phyloP scores from a whole-genome alignment of 2,888 invertebrate genomes.

The Tuberolachnus salignus region DNA sequence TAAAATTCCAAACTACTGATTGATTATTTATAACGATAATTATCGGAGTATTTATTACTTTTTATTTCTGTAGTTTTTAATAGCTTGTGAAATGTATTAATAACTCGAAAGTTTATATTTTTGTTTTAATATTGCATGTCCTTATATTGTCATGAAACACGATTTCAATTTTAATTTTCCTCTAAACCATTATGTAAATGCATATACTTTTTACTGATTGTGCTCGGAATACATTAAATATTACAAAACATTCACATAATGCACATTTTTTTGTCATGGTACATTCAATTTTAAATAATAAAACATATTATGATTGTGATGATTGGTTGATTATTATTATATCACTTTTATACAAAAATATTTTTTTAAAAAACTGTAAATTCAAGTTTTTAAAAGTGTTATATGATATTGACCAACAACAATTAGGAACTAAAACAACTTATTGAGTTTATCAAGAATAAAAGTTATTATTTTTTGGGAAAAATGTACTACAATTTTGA shows the following conservation, averaged over 20 bases:
- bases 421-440: too few relatives aligned
- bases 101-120: slow-evolving; percentile 30
- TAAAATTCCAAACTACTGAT: slow-evolving; percentile 10
- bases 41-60: not conserved
- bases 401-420: not conserved
- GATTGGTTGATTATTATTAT: not conserved
- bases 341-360: not conserved
- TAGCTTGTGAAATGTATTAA: slow-evolving; percentile 18
- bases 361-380: not conserved
- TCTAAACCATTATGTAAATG: not conserved
- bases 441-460: too few relatives aligned
- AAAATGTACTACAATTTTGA: not conserved
- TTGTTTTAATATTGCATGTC: slow-evolving; percentile 35
- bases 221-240: not conserved
- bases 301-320: not conserved
- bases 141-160: slow-evolving; percentile 35
- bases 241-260: not conserved
- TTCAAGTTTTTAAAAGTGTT: not conserved
- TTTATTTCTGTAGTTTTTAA: slow-evolving; percentile 3
- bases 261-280: not conserved
- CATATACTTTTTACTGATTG: not conserved
- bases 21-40: not conserved
- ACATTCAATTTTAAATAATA: not conserved
- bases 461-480: too few relatives aligned
- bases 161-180: slow-evolving; percentile 38